Percentiles rank a stretch among this genome's conserved stretches.
phyloP scores from a whole-genome alignment of 2,113 vertebrate genomes.

The human (Homo sapiens) region DNA sequence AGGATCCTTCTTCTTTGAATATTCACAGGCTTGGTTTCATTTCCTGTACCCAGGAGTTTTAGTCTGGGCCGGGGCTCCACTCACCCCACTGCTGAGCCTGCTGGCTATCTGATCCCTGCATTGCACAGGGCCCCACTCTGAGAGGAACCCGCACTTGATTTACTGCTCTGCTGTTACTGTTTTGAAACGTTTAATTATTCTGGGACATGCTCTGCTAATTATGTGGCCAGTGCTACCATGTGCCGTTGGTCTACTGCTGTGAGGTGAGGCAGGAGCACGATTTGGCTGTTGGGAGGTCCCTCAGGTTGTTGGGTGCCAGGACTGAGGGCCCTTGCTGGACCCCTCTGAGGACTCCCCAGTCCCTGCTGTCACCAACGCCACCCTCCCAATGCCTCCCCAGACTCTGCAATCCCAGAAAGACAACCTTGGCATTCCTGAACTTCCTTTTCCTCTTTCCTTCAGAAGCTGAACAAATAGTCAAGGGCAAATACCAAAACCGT shows the following conservation, averaged over 20 bases:
- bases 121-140: background rate
- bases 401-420: background rate
- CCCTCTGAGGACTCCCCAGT: background rate
- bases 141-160: too few species aligned
- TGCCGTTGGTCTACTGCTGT: background rate
- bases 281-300: background rate
- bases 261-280: background rate
- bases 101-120: fast-evolving
- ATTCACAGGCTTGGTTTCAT: background rate
- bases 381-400: background rate
- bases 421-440: background rate
- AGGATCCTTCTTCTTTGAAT: background rate
- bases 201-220: background rate
- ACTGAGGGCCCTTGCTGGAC: background rate
- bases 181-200: background rate
- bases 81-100: background rate
- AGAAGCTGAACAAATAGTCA: background rate
- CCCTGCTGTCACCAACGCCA: background rate
- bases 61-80: background rate
- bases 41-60: background rate
- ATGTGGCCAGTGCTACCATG: background rate
- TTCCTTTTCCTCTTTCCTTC: background rate
- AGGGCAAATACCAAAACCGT: background rate
- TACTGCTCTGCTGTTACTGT: background rate
- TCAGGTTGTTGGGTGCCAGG: too few species aligned